phyloP scores from a whole-genome alignment of 2,113 vertebrate genomes.

The Oreamnos americanus region DNA sequence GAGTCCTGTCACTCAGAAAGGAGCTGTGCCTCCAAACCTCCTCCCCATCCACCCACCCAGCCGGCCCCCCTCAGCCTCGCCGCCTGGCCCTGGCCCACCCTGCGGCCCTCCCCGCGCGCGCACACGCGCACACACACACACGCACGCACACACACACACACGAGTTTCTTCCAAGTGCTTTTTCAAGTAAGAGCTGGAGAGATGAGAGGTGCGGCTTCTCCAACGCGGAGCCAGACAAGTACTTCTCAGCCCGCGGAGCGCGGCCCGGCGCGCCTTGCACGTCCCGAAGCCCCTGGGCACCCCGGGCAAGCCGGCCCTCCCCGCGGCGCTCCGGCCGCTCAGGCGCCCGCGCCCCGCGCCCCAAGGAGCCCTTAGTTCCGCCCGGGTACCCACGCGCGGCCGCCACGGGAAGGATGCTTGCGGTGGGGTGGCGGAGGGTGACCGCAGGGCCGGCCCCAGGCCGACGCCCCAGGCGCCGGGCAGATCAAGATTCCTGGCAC shows the following conservation, averaged over 20 bases:
- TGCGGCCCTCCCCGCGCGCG: conserved; percentile 53
- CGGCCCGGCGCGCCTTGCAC: conserved; percentile 33
- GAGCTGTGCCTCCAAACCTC: conserved; percentile 77
- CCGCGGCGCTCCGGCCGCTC: not conserved
- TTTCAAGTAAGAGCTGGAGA: conserved; percentile 78
- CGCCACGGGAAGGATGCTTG: not conserved
- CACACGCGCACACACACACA: not conserved
- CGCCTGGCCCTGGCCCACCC: conserved; percentile 56
- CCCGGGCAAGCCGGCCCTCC: conserved; percentile 11
- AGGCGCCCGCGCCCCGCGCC: conserved; percentile 48
- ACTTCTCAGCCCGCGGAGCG: conserved; percentile 69
- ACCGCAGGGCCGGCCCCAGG: not conserved
- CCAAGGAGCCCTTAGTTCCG: conserved; percentile 65
- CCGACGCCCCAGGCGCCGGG: not conserved
- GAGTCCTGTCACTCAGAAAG: conserved; percentile 87
- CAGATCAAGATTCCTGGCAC: not conserved
- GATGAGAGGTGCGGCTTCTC: conserved; percentile 82
- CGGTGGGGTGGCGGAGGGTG: rapidly evolving
- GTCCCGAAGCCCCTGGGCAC: conserved; percentile 53
- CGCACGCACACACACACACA: not conserved
- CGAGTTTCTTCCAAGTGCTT: conserved; percentile 74
- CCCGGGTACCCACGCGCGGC: conserved; percentile 28
- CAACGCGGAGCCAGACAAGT: conserved; percentile 73
- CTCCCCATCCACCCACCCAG: conserved; percentile 42
- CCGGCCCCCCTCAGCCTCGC: conserved; percentile 35